These are phyloP conservation scores for Erpornis zantholeuca DNA, from an alignment of 2,113 vertebrate species.

Conservation along the genomic window DNA sequence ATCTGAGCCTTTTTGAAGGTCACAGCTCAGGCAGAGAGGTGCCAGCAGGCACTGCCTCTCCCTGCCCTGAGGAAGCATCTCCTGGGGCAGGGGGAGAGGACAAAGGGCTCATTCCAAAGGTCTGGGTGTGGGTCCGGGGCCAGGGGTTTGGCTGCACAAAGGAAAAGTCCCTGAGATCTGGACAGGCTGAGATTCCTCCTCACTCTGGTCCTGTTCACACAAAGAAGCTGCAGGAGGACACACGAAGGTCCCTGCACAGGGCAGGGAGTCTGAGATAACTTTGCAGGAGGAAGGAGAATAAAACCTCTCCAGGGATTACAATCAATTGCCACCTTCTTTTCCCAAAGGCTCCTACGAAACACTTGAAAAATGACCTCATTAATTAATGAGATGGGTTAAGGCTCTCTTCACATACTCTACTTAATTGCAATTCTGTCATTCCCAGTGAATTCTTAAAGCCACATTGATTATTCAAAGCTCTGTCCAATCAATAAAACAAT, in stretches of 20 bases:
- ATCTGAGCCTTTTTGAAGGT: not conserved
- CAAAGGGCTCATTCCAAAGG: too few species aligned
- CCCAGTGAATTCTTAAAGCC: slow-evolving; percentile 44
- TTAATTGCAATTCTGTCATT: slow-evolving; percentile 64
- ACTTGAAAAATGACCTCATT: slow-evolving; percentile 54
- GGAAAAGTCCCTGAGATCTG: not conserved
- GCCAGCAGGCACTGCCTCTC: not conserved
- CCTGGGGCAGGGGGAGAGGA: not conserved
- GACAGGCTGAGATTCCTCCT: not conserved
- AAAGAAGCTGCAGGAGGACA: not conserved
- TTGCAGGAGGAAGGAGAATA: not conserved
- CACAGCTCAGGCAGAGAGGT: rapidly evolving
- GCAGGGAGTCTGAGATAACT: not conserved
- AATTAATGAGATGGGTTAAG: slow-evolving; percentile 64
- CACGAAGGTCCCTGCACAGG: not conserved
- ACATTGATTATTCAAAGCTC: slow-evolving; percentile 60
- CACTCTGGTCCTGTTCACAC: not conserved
- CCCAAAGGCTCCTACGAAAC: not conserved
- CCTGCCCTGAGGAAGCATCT: not conserved
- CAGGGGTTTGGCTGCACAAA: not conserved
- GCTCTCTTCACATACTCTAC: slow-evolving; percentile 48
- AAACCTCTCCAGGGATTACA: not conserved
- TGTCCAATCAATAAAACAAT: slow-evolving; percentile 60
- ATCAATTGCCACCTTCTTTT: slow-evolving; percentile 4
- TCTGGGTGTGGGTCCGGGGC: not conserved